Conservation (phyloP, 2,888 invertebrate species). For the Cantharis flavilabris region DNA sequence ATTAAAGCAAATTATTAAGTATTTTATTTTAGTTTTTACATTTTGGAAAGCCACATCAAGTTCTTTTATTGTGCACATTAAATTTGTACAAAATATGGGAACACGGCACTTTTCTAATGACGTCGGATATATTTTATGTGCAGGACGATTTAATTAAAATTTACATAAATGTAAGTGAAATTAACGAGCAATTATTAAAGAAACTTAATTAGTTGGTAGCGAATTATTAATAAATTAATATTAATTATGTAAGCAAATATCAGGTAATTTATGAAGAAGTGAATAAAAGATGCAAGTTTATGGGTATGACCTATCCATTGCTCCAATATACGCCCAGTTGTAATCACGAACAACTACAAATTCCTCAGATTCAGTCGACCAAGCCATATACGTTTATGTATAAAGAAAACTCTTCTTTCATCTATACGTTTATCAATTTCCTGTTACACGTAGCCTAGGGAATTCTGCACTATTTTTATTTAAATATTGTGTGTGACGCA, state of each 20-base stretch:
- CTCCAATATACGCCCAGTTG: conserved; percentile 46
- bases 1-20: conserved; percentile 8
- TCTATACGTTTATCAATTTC: conserved; percentile 15
- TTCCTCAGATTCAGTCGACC: conserved; percentile 49
- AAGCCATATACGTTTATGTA: conserved; percentile 36
- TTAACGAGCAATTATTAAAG: background rate
- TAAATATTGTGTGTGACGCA: background rate
- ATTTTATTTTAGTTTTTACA: conserved; percentile 6
- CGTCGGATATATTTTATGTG: background rate
- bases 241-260: background rate
- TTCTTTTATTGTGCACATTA: background rate
- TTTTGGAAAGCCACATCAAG: conserved; percentile 1
- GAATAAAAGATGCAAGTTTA: background rate
- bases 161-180: background rate
- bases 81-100: background rate
- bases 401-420: conserved; percentile 38
- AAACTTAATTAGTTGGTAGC: background rate
- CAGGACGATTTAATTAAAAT: background rate
- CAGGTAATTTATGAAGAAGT: background rate
- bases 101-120: background rate
- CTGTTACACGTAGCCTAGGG: conserved; percentile 18
- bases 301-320: conserved; percentile 34
- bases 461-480: background rate
- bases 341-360: conserved; percentile 51
- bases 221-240: background rate